Evolutionary conservation across 2,888 invertebrate species (phyloP).

Genomic region (Spisula solida): DNA sequence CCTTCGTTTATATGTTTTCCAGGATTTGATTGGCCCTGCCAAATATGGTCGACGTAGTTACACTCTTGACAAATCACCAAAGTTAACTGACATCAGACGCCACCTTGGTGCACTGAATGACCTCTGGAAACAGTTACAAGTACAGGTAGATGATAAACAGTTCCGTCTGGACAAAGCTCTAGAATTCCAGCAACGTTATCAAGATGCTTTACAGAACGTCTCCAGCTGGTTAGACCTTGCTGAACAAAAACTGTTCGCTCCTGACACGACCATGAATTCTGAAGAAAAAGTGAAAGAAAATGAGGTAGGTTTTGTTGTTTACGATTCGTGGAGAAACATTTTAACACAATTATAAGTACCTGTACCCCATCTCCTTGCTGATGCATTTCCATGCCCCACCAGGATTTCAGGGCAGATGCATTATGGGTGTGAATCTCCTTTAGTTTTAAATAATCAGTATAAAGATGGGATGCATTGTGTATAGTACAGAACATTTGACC

Average conservation of each 20-base stretch:
- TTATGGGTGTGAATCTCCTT: too few species aligned
- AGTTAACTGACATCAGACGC: slow-evolving; percentile 76
- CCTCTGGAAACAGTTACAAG: slow-evolving; percentile 81
- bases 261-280: slow-evolving; percentile 73
- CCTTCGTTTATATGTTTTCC: background rate
- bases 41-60: slow-evolving; percentile 65
- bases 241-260: slow-evolving; percentile 80
- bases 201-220: slow-evolving; percentile 81
- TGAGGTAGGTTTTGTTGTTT: slow-evolving; percentile 77
- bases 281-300: slow-evolving; percentile 83
- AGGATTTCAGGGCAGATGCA: too few species aligned
- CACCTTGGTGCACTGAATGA: slow-evolving; percentile 76
- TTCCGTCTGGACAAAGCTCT: slow-evolving; percentile 78
- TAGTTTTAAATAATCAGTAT: too few species aligned
- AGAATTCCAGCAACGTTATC: slow-evolving; percentile 84
- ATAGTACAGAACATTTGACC: too few species aligned
- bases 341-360: too few species aligned
- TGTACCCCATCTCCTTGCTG: too few species aligned
- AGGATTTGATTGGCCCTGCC: slow-evolving; percentile 69
- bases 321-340: too few species aligned
- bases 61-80: slow-evolving; percentile 61
- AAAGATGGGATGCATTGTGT: too few species aligned
- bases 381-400: too few species aligned
- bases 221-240: slow-evolving; percentile 85
- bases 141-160: slow-evolving; percentile 79